Evolutionary conservation across 2,888 invertebrate species (phyloP).

Genomic region (Diaperis boleti): DNA sequence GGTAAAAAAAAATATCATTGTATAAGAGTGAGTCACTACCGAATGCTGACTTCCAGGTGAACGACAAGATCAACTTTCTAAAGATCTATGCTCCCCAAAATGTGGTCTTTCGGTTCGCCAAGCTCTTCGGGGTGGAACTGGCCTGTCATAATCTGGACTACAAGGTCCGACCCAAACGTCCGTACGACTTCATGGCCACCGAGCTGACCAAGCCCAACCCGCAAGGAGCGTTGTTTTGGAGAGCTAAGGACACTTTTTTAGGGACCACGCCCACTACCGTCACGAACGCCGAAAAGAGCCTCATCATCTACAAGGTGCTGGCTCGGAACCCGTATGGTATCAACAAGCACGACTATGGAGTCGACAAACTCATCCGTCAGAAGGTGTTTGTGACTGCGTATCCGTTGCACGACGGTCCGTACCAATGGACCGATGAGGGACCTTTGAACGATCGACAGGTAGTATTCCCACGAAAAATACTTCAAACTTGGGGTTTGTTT

Average conservation of each 20-base stretch:
- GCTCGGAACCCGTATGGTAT: constrained; percentile 54
- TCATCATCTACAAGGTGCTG: constrained; percentile 58
- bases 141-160: constrained; percentile 48
- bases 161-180: constrained; percentile 43
- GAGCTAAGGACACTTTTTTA: constrained; percentile 51
- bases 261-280: constrained; percentile 48
- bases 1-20: too few relatives aligned
- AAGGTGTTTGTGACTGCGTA: constrained; percentile 57
- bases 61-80: constrained; percentile 15
- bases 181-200: constrained; percentile 51
- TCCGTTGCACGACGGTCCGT: constrained; percentile 62
- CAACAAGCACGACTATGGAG: constrained; percentile 53
- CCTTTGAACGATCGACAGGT: constrained; percentile 63
- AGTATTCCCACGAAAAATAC: too few relatives aligned
- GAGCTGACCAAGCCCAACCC: constrained; percentile 50
- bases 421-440: constrained; percentile 56
- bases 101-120: constrained; percentile 50
- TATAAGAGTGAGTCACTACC: too few relatives aligned
- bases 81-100: constrained; percentile 60
- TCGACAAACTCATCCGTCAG: constrained; percentile 53
- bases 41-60: background rate
- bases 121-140: constrained; percentile 52
- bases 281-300: constrained; percentile 59
- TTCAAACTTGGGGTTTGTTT: constrained; percentile 15
- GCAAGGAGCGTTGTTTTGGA: constrained; percentile 45